These are phyloP conservation scores for Phenganax stokvisi DNA, from an alignment of 92 coral and sea anemone species.

Conservation along the genomic window DNA sequence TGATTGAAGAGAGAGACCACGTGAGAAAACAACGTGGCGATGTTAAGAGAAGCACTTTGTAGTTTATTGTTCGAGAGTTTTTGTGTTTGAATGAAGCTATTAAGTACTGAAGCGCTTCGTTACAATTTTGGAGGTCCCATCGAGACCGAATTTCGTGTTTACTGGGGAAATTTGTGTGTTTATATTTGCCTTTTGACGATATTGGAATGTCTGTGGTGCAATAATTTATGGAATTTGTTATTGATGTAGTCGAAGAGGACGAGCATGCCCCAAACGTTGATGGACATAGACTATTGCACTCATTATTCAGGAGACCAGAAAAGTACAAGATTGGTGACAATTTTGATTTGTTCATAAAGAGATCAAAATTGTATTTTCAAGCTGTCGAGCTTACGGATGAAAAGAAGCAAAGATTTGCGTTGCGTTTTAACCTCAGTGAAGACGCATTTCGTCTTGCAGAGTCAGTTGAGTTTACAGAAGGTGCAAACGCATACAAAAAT, in stretches of 20 bases:
- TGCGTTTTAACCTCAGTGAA: neutral
- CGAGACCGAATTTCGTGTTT: neutral
- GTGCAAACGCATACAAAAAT: neutral
- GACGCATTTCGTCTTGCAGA: conserved; percentile 3
- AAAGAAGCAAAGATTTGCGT: neutral
- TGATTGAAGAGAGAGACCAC: no score
- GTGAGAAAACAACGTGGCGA: no score
- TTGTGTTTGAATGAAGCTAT: no score
- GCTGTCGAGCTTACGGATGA: neutral
- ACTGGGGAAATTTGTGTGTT: neutral
- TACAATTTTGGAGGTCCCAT: neutral
- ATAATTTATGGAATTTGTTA: neutral
- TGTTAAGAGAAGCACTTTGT: no score
- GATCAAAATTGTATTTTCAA: neutral
- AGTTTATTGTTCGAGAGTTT: no score
- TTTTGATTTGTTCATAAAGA: neutral
- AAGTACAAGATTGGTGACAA: neutral
- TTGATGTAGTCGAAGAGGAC: neutral
- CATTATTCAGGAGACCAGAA: neutral
- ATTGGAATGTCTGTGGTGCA: neutral
- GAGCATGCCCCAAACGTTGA: neutral
- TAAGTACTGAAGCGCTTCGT: neutral
- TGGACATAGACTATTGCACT: neutral
- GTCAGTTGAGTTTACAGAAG: neutral
- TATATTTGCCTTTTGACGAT: neutral